Conservation (phyloP, 2,113 vertebrate species). For the Coptodon bakossiorum region DNA sequence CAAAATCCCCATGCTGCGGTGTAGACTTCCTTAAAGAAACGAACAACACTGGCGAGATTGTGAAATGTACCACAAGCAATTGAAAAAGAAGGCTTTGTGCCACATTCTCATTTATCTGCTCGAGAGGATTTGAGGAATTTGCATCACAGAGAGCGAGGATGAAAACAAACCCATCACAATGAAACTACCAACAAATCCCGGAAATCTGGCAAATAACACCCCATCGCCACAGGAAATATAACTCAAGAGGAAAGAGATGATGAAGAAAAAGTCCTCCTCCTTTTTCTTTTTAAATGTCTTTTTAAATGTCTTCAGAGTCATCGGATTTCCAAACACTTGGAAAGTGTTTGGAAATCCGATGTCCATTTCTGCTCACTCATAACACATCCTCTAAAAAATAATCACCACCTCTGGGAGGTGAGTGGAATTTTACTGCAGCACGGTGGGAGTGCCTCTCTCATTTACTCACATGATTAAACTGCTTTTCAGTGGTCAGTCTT, state of each 20-base stretch:
- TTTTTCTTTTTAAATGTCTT: not conserved
- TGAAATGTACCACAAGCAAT: not conserved
- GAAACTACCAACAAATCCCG: constrained; percentile 46
- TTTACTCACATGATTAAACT: constrained; percentile 2
- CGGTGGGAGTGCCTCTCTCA: not conserved
- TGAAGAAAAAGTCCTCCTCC: not conserved
- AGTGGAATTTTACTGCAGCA: constrained; percentile 29
- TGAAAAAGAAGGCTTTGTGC: not conserved
- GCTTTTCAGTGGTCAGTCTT: not conserved
- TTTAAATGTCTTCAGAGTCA: not conserved
- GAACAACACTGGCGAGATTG: not conserved
- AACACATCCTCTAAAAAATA: not conserved
- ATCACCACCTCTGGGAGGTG: constrained; percentile 1
- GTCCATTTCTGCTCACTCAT: not conserved
- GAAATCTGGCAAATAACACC: constrained; percentile 33
- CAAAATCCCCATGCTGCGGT: not conserved
- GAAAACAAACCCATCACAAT: constrained; percentile 22
- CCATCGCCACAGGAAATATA: constrained; percentile 18
- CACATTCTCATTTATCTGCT: not conserved
- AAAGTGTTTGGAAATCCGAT: not conserved
- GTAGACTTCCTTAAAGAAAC: constrained; percentile 1
- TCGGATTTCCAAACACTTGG: no score
- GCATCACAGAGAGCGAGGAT: not conserved
- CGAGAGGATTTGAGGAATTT: constrained; percentile 3
- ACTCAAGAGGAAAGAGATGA: not conserved